Base-by-base conservation (phyloP, 2,888 invertebrate genomes). In the Teleiodes luculella region DNA sequence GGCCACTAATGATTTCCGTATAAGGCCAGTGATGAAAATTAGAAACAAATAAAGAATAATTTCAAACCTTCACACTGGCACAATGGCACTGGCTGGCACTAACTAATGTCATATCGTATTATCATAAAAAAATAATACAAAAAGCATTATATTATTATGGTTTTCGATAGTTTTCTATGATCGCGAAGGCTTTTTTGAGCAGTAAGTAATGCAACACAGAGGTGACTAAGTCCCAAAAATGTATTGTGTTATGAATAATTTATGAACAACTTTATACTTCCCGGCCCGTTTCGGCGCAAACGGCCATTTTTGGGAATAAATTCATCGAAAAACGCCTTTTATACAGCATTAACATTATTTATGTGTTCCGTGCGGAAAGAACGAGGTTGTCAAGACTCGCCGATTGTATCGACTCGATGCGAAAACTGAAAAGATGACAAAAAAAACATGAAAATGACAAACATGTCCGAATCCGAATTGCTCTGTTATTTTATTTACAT, bases 211-310 rank as follows among this genome's bases (percentile, higher is more conserved):
- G 66, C 67, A 73, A 73, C 66, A 67, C 64, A 53, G 49, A 63
- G 60, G 64, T 72, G 77, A 76, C 75, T 80, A 76, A 79, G 71
- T 71, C 71, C 67, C 68, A 63, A 74, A 75, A 65, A 61, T 64
- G 62, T 60, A 63, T 61, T 61, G 58, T 57, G 67, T 52, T 62
- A 78, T 86, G 83, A 82, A 86, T 86, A 73, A 86, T 86, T 78
- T 78, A 87, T 84, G 79, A 73, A 86, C 84, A 86, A 77, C 83
- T 87, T 85, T 73, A 83, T 83, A 84, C 78, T 80, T 81, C 75
- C 75, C 72, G 71, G 64, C 67, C 71, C 65, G 74, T 78, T 78
- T 79, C 74, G 76, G 70, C 61, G 70, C 74, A 74, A 82, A 80
- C 70, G 67, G 66, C 72, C 76, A 75, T 78, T 84, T 86, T 84